Evolutionary conservation across 2,113 vertebrate species (phyloP).

Genomic region (Maccullochella peelii): DNA sequence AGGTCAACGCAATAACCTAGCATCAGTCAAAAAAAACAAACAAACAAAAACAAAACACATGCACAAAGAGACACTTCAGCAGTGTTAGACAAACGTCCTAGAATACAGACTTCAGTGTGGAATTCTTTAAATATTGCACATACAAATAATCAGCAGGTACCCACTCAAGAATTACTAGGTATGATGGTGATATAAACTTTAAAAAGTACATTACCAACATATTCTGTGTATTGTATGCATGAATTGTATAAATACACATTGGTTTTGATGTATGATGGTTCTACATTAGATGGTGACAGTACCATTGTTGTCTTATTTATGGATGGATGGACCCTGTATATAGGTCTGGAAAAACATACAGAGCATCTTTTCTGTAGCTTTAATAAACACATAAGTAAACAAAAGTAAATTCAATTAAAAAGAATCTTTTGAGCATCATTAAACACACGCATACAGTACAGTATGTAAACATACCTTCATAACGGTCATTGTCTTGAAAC

Average conservation of each 20-base stretch:
- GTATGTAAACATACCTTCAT: slow-evolving; percentile 62
- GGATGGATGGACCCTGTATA: too few species aligned
- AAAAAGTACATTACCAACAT: neutral
- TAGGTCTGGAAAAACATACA: neutral
- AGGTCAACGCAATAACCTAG: slow-evolving; percentile 97
- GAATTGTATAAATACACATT: neutral
- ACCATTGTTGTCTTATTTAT: neutral
- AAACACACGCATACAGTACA: neutral
- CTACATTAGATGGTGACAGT: neutral
- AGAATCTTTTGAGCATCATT: neutral
- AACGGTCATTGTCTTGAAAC: slow-evolving; percentile 77
- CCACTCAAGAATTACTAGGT: neutral
- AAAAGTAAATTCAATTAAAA: neutral
- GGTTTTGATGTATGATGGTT: neutral
- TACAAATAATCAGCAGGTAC: neutral
- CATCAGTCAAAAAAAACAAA: slow-evolving; percentile 67
- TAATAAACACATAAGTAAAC: neutral
- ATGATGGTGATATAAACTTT: neutral
- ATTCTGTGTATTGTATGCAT: neutral
- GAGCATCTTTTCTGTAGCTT: neutral
- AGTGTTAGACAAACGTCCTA: neutral
- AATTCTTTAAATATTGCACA: neutral
- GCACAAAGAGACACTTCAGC: slow-evolving; percentile 1
- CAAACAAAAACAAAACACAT: neutral
- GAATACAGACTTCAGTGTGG: neutral